These are phyloP conservation scores for Galaxea fascicularis DNA, from an alignment of 92 coral and sea anemone species.

Conservation along the genomic window DNA sequence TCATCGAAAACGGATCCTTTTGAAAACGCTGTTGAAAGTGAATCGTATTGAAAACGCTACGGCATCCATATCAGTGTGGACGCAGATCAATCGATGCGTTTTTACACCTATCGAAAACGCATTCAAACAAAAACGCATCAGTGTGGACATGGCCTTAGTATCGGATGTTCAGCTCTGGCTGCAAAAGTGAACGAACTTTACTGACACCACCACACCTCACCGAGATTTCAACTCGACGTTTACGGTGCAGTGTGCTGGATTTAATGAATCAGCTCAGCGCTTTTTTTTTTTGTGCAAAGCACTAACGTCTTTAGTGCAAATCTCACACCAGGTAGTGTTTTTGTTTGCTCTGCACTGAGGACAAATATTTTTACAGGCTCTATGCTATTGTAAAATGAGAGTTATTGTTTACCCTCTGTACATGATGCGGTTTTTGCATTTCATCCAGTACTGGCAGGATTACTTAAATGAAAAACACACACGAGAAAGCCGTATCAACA, in stretches of 20 bases:
- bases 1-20: too few relatives aligned
- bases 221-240: slow-evolving; percentile 19
- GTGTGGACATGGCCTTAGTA: too few relatives aligned
- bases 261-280: background rate
- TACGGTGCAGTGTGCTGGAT: slow-evolving; percentile 3
- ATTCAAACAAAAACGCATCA: too few relatives aligned
- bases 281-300: slow-evolving; percentile 8
- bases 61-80: too few relatives aligned
- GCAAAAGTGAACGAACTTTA: background rate
- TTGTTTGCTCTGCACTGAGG: slow-evolving; percentile 12
- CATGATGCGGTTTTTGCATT: slow-evolving; percentile 7
- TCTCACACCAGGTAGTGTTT: slow-evolving; percentile 43
- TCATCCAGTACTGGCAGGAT: background rate
- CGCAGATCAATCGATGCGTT: too few relatives aligned
- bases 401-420: background rate
- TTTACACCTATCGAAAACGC: too few relatives aligned
- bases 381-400: slow-evolving; percentile 3
- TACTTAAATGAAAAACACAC: background rate
- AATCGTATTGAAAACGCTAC: too few relatives aligned
- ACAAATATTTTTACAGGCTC: slow-evolving; percentile 23
- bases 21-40: too few relatives aligned
- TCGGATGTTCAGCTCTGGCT: background rate
- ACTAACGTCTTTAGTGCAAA: slow-evolving; percentile 25
- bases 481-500: background rate
- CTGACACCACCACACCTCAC: background rate